Evolutionary conservation across 2,113 vertebrate genomes (phyloP), one percentile per base, ranked within the genome.

Genomic region (Gobius niger): DNA sequence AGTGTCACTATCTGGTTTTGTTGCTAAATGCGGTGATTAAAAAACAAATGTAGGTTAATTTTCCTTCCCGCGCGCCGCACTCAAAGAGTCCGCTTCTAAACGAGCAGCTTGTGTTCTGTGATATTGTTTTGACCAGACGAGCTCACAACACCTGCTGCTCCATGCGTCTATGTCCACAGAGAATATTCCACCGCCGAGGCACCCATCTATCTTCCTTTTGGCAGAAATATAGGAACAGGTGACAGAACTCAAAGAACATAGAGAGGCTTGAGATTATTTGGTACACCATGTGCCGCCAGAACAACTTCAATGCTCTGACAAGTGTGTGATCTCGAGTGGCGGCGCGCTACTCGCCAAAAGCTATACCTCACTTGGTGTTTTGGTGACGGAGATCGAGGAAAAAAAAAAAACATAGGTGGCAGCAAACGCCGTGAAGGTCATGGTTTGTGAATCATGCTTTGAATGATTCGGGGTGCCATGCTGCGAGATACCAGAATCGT

Each of bases 121-220:
- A 73, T 74, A 60, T 77, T 74, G 70, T 70, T 85, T 82, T 75
- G 73, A 70, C 76, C 75, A 71, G 68, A 76, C 76, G 19, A 66
- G 81, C 74, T 71, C 9, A 9, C 47, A 67, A 66, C 81, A 75
- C 74, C 84, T 85, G 79, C 67, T 82, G 80, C 65, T 77, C 34
- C 44, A 62, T 46, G 19, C 63, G 54, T 62, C 66, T 44, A 3
- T 51, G 61, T 76, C 66, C 65, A 59, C 71, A 77, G 62, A 61
- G 73, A 24, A 56, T 63, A 46, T 63, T 63, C 57, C 40, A 42
- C 57, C 40, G 40, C 14, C 16, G 44, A 63, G 42, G 47, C 61
- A 63, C 24, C 40, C 40, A 60, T 60, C 57, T 42, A 60, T 60
- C 57, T 60, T 60, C 57, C 15, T 42, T 60, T 60, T 60, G 57